Base-by-base conservation (phyloP, 35 echinoderm and acorn worm species). In the Apostichopus parvimensis region DNA sequence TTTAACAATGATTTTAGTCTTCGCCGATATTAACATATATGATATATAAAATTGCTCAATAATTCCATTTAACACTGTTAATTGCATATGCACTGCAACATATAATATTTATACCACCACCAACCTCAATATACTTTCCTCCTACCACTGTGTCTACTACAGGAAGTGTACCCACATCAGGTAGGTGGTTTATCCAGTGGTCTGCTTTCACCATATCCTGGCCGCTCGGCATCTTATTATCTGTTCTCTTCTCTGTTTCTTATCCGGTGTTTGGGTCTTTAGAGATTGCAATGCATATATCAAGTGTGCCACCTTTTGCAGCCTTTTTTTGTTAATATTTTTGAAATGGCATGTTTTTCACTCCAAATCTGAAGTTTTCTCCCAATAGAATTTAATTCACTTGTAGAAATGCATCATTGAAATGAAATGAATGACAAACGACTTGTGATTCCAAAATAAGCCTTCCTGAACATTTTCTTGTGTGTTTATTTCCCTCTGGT, bases 151-250 rank as follows among this genome's bases (percentile, higher is more conserved):
- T 68, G 64, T 11, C 64, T 68, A 14, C 22, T 80, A 87, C 85
- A 87, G 85, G 85, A 23, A 87, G 56, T 87, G 85, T 87, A 6
- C 85, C 85, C 52, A 55, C 9, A 0, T 21, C 59, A 87, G 85
- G 85, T 87, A 87, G n/a, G 85, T 87, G 59, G 23, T 8, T 45
- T 45, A 45, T 45, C 34, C 34, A 45, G 34, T 45, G 34, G 34
- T 45, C 55, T 82, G 45, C 52, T 56, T n/a, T 6, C 18, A 8
- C n/a, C 34, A n/a, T 82, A 17, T 53, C 17, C 45, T 8, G 9
- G 45, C 9, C 55, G 4, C n/a, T 56, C 10, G 55, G 34, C 13
- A 12, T 9, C 21, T 12, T 78, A 54, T 57, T 7, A 59, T 53
- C 17, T 84, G 12, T 25, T 25, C 34, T 85, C 13, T 57, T 57